A percentile compares a stretch with the other conserved stretches of the same genome.
Evolutionary conservation across 2,113 vertebrate species (phyloP).

Genomic region (Setophaga coronata): DNA sequence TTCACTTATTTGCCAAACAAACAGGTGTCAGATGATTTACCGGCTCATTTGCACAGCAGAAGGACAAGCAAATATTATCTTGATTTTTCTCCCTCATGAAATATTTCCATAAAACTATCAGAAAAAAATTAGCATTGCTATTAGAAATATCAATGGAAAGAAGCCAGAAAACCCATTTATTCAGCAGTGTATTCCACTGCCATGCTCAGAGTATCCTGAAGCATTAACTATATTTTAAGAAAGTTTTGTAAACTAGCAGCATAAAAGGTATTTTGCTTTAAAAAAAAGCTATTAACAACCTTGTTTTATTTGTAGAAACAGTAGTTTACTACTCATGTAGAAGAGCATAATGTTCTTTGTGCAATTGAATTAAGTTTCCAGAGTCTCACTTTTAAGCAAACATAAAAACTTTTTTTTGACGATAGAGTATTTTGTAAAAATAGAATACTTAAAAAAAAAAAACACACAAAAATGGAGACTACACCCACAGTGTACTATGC

Average conservation of each 20-base stretch:
- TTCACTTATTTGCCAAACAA: background rate
- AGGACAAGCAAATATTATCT: background rate
- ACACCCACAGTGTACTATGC: background rate
- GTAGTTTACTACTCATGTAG: background rate
- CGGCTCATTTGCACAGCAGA: background rate
- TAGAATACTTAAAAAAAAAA: background rate
- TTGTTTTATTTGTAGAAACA: background rate
- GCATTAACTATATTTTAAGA: background rate
- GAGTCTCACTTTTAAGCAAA: background rate
- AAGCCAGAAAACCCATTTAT: background rate
- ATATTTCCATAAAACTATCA: background rate
- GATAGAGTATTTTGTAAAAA: background rate
- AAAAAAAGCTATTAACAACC: background rate
- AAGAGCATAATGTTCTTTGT: background rate
- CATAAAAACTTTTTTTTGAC: background rate
- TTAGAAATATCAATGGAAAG: background rate
- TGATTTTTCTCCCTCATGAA: background rate
- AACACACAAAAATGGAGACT: background rate
- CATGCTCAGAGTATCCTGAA: background rate
- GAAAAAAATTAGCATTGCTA: background rate
- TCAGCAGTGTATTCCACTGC: background rate
- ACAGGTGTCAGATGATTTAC: background rate
- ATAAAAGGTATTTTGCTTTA: background rate
- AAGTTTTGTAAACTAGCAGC: background rate
- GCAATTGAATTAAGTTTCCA: background rate